Evolutionary conservation across 2,797 vertebrate genomes (phyloP), one percentile per base, ranked within the genome.

Genomic region (Linurgus olivaceus): DNA sequence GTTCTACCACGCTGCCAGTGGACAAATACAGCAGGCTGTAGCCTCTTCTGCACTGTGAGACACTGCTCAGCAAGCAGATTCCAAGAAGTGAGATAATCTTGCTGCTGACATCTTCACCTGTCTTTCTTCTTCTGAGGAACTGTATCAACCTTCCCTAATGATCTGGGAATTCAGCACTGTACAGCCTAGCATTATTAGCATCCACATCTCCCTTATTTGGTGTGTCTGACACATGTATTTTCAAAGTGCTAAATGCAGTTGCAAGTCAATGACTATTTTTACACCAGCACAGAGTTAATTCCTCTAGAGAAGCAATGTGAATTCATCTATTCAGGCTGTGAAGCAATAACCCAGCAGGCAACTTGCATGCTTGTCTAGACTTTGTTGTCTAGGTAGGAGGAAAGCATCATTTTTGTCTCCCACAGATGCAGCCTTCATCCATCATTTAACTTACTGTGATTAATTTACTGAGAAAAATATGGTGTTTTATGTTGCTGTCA

Each of bases 401-500:
- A 68, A 91, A 89, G 24, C 3, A 4, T 9, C 35, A 26, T 42
- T 89, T 83, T 63, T 63, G 45, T 45, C 78, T 82, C 54, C 47
- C 63, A 51, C 50, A 70, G 68, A 45, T 57, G 67, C 59, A 71
- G 35, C 10, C 8, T 70, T 70, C 81, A 89, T 31, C 29, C 45
- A 73, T 73, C 71, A 63, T 59, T 85, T 82, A 73, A 48, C 31
- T 90, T 80, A 44, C 33, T 67, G 38, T 68, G 82, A 40, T 87
- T 91, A 90, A 91, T 91, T 88, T 85, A 66, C 66, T 55, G 70
- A 90, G 62, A 91, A 96, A 94, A 78, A 82, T 19, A 3, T 7
- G 2, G 9, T 65, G 48, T 3, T 86, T 91, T 67, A 24, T 80
- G 38, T 51, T 74, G 24, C 45, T 86, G 42, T 85, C 85, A 86